Percentiles rank a stretch among this genome's conserved stretches.
Evolutionary conservation across 2,797 vertebrate species (phyloP).

Genomic region (Gallinago stenura): DNA sequence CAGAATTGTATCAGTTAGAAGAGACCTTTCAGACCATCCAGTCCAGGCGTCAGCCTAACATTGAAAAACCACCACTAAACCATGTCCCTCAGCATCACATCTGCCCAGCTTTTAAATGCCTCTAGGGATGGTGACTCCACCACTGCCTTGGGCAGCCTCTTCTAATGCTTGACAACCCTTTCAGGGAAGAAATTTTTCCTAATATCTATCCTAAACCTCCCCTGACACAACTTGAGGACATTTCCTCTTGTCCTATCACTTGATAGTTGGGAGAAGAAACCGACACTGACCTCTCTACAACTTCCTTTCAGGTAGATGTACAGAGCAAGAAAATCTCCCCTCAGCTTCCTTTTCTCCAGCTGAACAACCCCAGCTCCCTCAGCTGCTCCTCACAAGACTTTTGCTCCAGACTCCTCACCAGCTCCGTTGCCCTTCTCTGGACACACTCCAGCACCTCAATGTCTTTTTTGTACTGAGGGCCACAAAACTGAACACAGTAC

Average conservation of each 20-base stretch:
- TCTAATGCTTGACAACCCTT: background rate
- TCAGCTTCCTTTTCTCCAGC: background rate
- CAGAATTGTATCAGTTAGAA: background rate
- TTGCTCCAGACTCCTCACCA: background rate
- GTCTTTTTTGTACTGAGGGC: background rate
- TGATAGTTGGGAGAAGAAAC: background rate
- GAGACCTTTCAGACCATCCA: background rate
- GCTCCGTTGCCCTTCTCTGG: background rate
- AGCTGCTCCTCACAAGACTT: background rate
- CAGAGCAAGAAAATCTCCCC: background rate
- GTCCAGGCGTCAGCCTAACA: background rate
- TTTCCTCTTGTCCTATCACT: background rate
- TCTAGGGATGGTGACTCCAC: background rate
- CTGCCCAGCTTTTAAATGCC: background rate
- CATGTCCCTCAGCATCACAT: background rate
- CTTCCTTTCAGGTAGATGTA: background rate
- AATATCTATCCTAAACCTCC: background rate
- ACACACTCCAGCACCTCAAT: background rate
- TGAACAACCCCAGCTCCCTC: background rate
- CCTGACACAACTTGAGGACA: background rate
- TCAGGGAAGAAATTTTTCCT: background rate
- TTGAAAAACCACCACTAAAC: background rate
- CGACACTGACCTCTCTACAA: background rate
- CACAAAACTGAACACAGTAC: background rate
- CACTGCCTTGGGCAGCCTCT: background rate